Conservation (phyloP, 1,140 invertebrate genomes). For the Elymnias hypermnestra region DNA sequence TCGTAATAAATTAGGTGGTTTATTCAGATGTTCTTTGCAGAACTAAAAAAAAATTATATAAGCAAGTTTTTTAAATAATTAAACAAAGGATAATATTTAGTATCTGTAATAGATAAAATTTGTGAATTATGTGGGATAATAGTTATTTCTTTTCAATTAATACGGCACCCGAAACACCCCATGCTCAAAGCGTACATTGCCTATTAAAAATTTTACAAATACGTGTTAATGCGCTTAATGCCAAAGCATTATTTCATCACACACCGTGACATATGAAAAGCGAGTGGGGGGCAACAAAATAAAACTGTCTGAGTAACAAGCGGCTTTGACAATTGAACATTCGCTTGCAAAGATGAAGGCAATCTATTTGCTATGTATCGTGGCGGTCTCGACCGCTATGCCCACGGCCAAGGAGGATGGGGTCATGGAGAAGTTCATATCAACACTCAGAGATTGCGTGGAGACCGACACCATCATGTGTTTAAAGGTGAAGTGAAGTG, state of each 20-base stretch:
- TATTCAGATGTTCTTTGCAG: too few relatives aligned
- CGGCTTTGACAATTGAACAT: constrained; percentile 57
- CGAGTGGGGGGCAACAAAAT: constrained; percentile 50
- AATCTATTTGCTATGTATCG: constrained; percentile 38
- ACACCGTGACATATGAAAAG: constrained; percentile 54
- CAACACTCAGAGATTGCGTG: constrained; percentile 55
- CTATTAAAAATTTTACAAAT: constrained; percentile 24
- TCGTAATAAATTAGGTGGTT: too few relatives aligned
- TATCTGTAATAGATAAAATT: too few relatives aligned
- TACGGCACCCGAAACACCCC: too few relatives aligned
- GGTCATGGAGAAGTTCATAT: constrained; percentile 48
- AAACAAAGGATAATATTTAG: too few relatives aligned
- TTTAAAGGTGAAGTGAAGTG: constrained; percentile 64
- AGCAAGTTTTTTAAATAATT: too few relatives aligned
- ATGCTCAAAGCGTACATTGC: constrained; percentile 13
- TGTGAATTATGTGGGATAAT: too few relatives aligned
- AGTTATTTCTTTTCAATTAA: too few relatives aligned
- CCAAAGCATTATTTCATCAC: constrained; percentile 40
- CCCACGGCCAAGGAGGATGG: constrained; percentile 57
- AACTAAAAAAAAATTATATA: too few relatives aligned
- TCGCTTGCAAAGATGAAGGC: constrained; percentile 56
- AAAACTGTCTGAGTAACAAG: constrained; percentile 48
- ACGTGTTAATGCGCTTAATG: constrained; percentile 20
- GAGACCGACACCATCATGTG: constrained; percentile 63
- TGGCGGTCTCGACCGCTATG: constrained; percentile 40